These are phyloP conservation scores for Mustelus asterias DNA, from an alignment of 2,113 vertebrate species.

Conservation along the genomic window DNA sequence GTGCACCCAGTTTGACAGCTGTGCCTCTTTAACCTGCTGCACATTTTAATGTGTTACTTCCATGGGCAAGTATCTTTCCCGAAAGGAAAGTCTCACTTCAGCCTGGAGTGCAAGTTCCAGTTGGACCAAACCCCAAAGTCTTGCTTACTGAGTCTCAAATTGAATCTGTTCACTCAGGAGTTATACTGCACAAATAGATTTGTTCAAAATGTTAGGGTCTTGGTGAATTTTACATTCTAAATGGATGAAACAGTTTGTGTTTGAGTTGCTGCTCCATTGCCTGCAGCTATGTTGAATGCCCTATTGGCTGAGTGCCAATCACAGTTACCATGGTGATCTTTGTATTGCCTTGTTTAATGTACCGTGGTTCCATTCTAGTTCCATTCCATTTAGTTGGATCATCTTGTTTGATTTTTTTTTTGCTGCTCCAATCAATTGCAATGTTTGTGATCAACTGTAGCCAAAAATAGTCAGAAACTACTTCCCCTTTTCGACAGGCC, in stretches of 20 bases:
- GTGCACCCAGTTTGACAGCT: not conserved
- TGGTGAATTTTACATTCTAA: not conserved
- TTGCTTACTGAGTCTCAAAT: not conserved
- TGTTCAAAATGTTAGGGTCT: not conserved
- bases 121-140: not conserved
- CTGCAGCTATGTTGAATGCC: not conserved
- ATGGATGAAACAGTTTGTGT: not conserved
- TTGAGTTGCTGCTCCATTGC: not conserved
- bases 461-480: not conserved
- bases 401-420: not conserved
- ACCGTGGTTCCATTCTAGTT: not conserved
- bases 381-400: not conserved
- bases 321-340: not conserved
- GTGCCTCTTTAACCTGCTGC: not conserved
- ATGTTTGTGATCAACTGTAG: not conserved
- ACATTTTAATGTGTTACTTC: not conserved
- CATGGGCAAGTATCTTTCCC: not conserved
- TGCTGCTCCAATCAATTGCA: not conserved
- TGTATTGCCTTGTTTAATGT: not conserved
- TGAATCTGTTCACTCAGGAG: not conserved
- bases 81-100: not conserved
- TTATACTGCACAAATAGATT: not conserved
- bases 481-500: not conserved
- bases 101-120: not conserved
- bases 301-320: not conserved